phyloP scores from a whole-genome alignment of 2,797 vertebrate genomes.

The Enteromius thamalakanensis region DNA sequence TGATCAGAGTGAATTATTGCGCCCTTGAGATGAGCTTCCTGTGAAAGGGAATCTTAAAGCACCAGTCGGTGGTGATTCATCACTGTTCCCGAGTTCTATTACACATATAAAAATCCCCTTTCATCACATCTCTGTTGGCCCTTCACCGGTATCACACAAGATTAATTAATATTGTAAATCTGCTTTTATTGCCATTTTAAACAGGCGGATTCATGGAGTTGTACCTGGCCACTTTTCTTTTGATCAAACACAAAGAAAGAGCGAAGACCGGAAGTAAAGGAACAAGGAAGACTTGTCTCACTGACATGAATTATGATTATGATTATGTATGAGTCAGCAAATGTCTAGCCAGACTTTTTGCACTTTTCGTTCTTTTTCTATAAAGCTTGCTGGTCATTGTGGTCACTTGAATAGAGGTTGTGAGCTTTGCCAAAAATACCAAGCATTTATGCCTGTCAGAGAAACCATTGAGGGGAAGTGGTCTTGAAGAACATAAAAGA shows the following conservation, averaged over 20 bases:
- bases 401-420: slow-evolving; percentile 32
- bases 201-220: slow-evolving; percentile 43
- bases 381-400: slow-evolving; percentile 18
- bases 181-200: slow-evolving; percentile 55
- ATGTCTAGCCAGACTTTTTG: slow-evolving; percentile 8
- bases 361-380: slow-evolving; percentile 1
- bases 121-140: slow-evolving; percentile 59
- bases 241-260: slow-evolving; percentile 36
- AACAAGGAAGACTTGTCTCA: slow-evolving; percentile 41
- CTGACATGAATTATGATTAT: slow-evolving; percentile 41
- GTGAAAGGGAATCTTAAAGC: slow-evolving; percentile 55
- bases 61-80: slow-evolving; percentile 56
- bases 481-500: slow-evolving; percentile 2
- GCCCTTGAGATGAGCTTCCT: slow-evolving; percentile 58
- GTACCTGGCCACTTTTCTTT: slow-evolving; percentile 30
- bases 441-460: slow-evolving; percentile 41
- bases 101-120: slow-evolving; percentile 62
- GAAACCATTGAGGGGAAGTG: slow-evolving; percentile 23
- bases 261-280: slow-evolving; percentile 16
- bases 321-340: slow-evolving; percentile 38
- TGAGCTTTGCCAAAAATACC: slow-evolving; percentile 32
- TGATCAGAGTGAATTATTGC: slow-evolving; percentile 58
- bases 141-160: slow-evolving; percentile 55
- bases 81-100: slow-evolving; percentile 51
- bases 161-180: slow-evolving; percentile 64